A percentile compares a stretch with the other conserved stretches of the same genome.
phyloP scores from a whole-genome alignment of 1,140 invertebrate species.

The Zaprionus kolodkinae region DNA sequence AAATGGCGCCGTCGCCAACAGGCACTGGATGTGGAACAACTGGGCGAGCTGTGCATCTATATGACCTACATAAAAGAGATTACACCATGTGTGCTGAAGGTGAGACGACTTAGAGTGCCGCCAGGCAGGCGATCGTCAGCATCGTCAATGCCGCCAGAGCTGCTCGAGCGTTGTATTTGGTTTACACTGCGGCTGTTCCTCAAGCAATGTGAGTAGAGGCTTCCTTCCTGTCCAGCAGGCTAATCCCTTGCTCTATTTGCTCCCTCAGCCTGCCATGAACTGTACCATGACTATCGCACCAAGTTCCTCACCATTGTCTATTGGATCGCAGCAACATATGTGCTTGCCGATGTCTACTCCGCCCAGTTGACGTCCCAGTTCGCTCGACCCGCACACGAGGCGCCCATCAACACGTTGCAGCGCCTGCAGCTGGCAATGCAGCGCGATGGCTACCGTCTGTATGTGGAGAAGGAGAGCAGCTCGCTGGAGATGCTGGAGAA shows the following conservation, averaged over 20 bases:
- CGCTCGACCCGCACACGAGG: conserved; percentile 87
- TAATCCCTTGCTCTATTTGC: neutral
- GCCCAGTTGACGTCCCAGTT: conserved; percentile 89
- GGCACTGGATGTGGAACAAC: conserved; percentile 45
- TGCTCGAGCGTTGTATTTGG: conserved; percentile 88
- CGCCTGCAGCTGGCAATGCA: conserved; percentile 87
- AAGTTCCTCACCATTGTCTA: conserved; percentile 87
- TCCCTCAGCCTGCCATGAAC: conserved; percentile 77
- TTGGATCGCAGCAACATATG: conserved; percentile 88
- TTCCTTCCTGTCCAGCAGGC: too few relatives aligned
- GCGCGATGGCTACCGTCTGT: conserved; percentile 86
- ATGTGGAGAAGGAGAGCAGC: conserved; percentile 89
- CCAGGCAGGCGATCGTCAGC: neutral
- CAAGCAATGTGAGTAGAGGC: conserved; percentile 86
- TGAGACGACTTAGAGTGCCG: neutral
- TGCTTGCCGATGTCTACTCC: conserved; percentile 90
- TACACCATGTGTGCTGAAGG: conserved; percentile 41
- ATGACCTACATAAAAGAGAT: conserved; percentile 80
- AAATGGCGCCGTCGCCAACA: conserved; percentile 66
- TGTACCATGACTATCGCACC: conserved; percentile 86
- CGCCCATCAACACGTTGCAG: conserved; percentile 87
- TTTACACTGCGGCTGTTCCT: conserved; percentile 88
- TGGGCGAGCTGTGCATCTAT: conserved; percentile 44
- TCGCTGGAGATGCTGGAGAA: conserved; percentile 89
- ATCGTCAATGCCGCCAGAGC: conserved; percentile 73